Conservation (phyloP, 2,113 vertebrate genomes). For the Bolborhynchus lineola region DNA sequence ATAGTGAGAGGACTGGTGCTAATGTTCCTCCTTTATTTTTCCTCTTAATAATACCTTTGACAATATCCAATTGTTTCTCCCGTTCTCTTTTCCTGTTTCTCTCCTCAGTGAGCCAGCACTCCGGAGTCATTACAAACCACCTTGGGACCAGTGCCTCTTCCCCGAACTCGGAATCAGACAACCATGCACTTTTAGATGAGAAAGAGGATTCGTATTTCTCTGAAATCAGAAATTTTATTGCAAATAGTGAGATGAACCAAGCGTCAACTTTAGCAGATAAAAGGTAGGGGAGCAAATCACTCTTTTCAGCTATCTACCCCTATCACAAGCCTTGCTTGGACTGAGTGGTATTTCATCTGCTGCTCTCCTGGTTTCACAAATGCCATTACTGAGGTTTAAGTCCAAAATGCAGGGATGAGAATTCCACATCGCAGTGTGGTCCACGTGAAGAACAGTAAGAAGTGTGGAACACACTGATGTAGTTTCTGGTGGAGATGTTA, state of each 20-base stretch:
- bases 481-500: background rate
- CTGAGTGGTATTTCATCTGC: conserved; percentile 50
- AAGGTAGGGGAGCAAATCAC: conserved; percentile 75
- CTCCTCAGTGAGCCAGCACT: conserved; percentile 91
- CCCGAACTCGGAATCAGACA: conserved; percentile 98
- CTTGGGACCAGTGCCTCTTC: conserved; percentile 83
- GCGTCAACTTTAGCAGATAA: conserved; percentile 87
- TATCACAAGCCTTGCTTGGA: conserved; percentile 50
- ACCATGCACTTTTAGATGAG: conserved; percentile 99
- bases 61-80: background rate
- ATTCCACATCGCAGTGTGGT: background rate
- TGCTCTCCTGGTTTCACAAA: background rate
- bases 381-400: background rate
- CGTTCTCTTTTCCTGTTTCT: background rate
- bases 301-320: rapidly evolving
- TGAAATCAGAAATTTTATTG: conserved; percentile 99
- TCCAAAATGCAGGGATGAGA: background rate
- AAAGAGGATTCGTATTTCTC: conserved; percentile 99
- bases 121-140: conserved; percentile 91
- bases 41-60: background rate
- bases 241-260: conserved; percentile 94
- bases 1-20: background rate
- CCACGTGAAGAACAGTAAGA: background rate
- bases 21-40: background rate
- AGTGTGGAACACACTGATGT: rapidly evolving